Percentiles rank a stretch among this genome's conserved stretches.
phyloP scores from a whole-genome alignment of 2,888 invertebrate species.

The Azorinus chamasolen region DNA sequence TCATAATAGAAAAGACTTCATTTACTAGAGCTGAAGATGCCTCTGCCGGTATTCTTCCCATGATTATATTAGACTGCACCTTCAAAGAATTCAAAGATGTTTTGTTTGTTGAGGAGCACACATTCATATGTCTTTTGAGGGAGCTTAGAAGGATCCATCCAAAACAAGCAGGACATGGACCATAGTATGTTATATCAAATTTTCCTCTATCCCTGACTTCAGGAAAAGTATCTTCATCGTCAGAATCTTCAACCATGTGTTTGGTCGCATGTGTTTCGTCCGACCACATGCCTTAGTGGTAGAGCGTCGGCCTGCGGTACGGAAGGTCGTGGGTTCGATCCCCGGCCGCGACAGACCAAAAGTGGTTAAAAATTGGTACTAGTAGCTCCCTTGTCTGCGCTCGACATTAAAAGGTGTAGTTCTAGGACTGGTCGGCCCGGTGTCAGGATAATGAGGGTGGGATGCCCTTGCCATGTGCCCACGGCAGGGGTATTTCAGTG shows the following conservation, averaged over 20 bases:
- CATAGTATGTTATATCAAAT: slow-evolving; percentile 36
- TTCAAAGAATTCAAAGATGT: slow-evolving; percentile 6
- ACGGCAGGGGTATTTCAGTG: no score
- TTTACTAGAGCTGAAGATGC: slow-evolving; percentile 38
- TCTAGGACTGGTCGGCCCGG: no score
- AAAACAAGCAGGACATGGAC: slow-evolving; percentile 56
- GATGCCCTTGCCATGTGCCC: no score
- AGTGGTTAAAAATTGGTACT: no score
- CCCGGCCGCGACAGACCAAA: no score
- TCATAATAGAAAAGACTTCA: slow-evolving; percentile 59
- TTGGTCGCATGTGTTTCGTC: slow-evolving; percentile 17
- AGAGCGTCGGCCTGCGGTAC: no score
- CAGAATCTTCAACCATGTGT: slow-evolving; percentile 8
- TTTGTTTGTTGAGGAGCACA: not conserved
- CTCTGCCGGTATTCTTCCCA: slow-evolving; percentile 23
- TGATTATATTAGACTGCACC: slow-evolving; percentile 48
- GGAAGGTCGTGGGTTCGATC: no score
- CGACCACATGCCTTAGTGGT: no score
- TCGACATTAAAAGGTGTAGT: no score
- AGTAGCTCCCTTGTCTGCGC: no score
- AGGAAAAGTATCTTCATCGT: slow-evolving; percentile 3
- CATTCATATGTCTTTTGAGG: slow-evolving; percentile 37
- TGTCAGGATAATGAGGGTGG: no score
- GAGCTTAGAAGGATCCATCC: slow-evolving; percentile 38
- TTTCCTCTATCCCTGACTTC: not conserved